A percentile compares a stretch with the other conserved stretches of the same genome.
Conservation (phyloP, 2,888 invertebrate species). For the Schizaphis graminum region DNA sequence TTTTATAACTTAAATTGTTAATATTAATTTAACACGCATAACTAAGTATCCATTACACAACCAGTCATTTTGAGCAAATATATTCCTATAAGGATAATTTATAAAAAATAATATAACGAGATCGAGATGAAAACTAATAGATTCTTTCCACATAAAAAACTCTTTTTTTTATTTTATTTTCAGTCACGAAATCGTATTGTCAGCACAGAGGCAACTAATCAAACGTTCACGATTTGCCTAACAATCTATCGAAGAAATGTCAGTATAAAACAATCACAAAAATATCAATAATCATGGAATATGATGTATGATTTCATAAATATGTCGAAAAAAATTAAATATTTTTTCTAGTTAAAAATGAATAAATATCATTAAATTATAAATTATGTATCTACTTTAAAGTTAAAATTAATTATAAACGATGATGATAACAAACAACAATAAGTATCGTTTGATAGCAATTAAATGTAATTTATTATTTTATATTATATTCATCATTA, state of each 20-base stretch:
- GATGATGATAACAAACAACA: not conserved
- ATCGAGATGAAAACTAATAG: not conserved
- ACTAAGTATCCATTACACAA: not conserved
- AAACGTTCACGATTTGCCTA: not conserved
- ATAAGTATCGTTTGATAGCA: not conserved
- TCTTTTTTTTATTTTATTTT: not conserved
- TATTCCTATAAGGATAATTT: not conserved
- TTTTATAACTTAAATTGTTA: not conserved
- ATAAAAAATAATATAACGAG: not conserved
- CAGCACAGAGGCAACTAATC: not conserved
- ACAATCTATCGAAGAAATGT: not conserved
- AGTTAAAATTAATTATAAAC: not conserved
- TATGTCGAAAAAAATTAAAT: not conserved
- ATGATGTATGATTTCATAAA: conserved; percentile 3
- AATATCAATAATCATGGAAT: no score
- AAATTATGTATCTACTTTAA: not conserved
- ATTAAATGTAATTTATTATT: not conserved
- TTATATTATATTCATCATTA: not conserved
- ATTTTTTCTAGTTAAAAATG: not conserved
- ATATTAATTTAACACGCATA: not conserved
- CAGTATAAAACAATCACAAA: not conserved
- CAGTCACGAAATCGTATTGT: not conserved
- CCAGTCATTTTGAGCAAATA: not conserved
- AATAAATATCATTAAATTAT: not conserved
- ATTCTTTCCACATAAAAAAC: not conserved